A percentile compares a stretch with the other conserved stretches of the same genome.
Conservation (phyloP, 2,113 vertebrate species). For the Gallinago paraguaiae region DNA sequence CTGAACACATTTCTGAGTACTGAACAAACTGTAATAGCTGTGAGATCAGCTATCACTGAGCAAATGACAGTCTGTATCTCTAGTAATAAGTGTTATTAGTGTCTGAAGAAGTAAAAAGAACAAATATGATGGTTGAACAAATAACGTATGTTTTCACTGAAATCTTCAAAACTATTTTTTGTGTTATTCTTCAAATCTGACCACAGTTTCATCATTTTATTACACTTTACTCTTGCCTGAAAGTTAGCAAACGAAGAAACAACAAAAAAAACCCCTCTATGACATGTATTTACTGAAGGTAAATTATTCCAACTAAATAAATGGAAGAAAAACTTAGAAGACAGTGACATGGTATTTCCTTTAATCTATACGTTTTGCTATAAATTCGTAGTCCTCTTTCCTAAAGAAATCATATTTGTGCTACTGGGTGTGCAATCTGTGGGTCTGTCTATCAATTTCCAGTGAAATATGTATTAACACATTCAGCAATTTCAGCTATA, state of each 20-base stretch:
- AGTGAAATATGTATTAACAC: neutral
- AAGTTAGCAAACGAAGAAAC: neutral
- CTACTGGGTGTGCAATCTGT: neutral
- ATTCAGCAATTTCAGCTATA: neutral
- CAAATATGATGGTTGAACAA: neutral
- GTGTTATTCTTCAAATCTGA: neutral
- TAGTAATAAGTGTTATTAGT: neutral
- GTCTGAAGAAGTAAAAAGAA: neutral
- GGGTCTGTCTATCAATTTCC: neutral
- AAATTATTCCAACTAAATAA: neutral
- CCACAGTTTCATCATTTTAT: neutral
- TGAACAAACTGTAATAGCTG: neutral
- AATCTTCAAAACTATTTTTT: neutral
- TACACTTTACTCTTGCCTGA: neutral
- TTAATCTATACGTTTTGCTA: neutral
- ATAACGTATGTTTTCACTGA: neutral
- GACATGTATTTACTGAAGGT: neutral
- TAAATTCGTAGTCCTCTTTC: neutral
- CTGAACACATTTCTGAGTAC: neutral
- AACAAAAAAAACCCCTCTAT: neutral
- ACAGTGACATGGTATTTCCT: neutral
- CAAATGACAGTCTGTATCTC: neutral
- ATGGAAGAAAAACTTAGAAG: neutral
- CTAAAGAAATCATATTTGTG: neutral
- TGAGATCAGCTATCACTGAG: neutral